Evolutionary conservation across 2,797 vertebrate genomes (phyloP), one percentile per base, ranked within the genome.

Genomic region (Dendrocincla tyrannina): DNA sequence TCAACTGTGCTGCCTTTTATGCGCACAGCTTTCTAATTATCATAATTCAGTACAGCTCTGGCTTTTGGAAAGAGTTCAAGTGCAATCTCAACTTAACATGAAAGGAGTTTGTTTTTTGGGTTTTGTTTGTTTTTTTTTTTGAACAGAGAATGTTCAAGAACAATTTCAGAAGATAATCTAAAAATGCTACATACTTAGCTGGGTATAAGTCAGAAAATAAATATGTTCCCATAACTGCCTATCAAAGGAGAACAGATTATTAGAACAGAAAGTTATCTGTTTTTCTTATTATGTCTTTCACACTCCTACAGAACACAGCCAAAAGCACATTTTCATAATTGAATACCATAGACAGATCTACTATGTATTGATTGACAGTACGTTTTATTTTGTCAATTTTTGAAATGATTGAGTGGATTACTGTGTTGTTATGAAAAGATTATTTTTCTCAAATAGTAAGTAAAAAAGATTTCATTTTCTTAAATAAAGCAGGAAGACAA

Each of bases 21-120:
- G 96, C 88, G 74, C 97, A 98, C 97, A 98, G 97, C 97, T 98
- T 98, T 98, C 97, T 98, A 98, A 98, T 98, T 98, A 98, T 97
- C 96, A 97, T 98, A 98, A 98, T 98, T 98, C 96, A 97, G 95
- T 97, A 92, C 97, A 97, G 97, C 96, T 97, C 96, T 60, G 88
- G 92, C 93, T 97, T 97, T 98, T 98, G 98, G 98, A 97, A 97
- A 44, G 81, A 91, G 93, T 98, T 98, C 97, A 98, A 98, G 96
- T 97, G 94, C 91, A 98, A 97, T 98, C 97, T 97, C 97, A 98
- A 96, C 95, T 97, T 98, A 97, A 97, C 97, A 98, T 98, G 97
- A 98, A 98, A 98, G 95, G 96, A 84, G 76, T 41, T 68, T 24
- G 46, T 55, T 47, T 64, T 64, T 64, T n/a, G 3, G 17, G 18